phyloP scores from a whole-genome alignment of 2,113 vertebrate genomes.

The Sylvia atricapilla region DNA sequence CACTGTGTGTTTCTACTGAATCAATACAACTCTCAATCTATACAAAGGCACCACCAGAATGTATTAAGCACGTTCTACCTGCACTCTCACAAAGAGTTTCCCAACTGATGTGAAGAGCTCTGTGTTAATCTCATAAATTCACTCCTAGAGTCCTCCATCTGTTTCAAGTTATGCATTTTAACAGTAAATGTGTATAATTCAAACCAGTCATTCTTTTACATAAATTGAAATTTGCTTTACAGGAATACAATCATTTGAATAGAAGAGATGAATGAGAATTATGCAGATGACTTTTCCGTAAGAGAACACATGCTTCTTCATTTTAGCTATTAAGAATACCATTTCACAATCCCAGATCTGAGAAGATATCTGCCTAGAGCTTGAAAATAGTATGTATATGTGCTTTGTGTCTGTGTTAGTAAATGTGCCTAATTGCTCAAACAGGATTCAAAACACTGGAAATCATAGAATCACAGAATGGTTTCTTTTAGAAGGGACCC shows the following conservation, averaged over 20 bases:
- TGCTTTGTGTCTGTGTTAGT: background rate
- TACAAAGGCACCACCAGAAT: constrained; percentile 10
- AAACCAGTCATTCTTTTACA: constrained; percentile 6
- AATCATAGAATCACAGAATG: background rate
- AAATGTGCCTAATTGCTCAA: background rate
- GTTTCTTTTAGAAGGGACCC: background rate
- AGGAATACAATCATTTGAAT: constrained; percentile 1
- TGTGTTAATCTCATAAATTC: constrained; percentile 48
- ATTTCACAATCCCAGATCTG: background rate
- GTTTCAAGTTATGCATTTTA: constrained; percentile 28
- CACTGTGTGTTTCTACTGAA: constrained; percentile 50
- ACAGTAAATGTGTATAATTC: constrained; percentile 16
- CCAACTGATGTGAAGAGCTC: background rate
- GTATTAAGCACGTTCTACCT: background rate
- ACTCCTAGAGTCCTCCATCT: background rate
- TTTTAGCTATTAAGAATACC: background rate
- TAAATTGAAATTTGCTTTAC: background rate
- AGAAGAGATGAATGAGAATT: background rate
- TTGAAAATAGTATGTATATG: background rate
- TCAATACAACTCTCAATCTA: constrained; percentile 22
- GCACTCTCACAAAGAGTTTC: background rate
- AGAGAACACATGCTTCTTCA: background rate
- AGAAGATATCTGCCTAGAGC: background rate
- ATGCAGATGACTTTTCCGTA: background rate
- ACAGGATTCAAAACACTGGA: background rate